Conservation (phyloP, 2,797 vertebrate genomes). For the Sarcophilus harrisii region DNA sequence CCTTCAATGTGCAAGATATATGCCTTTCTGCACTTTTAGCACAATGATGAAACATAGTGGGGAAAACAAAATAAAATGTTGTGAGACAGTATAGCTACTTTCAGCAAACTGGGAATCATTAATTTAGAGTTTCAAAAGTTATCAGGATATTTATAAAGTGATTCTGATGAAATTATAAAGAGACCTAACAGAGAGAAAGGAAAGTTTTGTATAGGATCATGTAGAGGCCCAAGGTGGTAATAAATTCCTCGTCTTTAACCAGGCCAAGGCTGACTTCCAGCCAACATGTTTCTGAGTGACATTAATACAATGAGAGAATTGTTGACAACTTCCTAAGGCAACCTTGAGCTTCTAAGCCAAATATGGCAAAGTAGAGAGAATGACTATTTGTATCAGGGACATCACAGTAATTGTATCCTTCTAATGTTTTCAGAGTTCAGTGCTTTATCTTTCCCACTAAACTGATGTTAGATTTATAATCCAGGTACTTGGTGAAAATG, state of each 20-base stretch:
- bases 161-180: slow-evolving; percentile 29
- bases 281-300: not conserved
- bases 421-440: slow-evolving; percentile 7
- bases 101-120: not conserved
- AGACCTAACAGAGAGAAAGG: not conserved
- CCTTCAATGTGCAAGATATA: not conserved
- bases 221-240: not conserved
- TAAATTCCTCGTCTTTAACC: not conserved
- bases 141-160: not conserved
- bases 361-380: slow-evolving; percentile 20
- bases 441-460: not conserved
- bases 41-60: not conserved
- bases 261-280: slow-evolving; percentile 15
- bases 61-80: slow-evolving; percentile 13
- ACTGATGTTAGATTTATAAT: not conserved
- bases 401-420: slow-evolving; percentile 10
- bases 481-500: not conserved
- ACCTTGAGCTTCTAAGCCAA: slow-evolving; percentile 25
- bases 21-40: slow-evolving; percentile 20
- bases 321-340: slow-evolving; percentile 42
- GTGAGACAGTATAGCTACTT: not conserved
- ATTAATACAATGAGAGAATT: slow-evolving; percentile 1
- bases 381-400: not conserved
- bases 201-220: not conserved
- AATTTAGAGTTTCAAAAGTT: slow-evolving; percentile 37